phyloP scores from a whole-genome alignment of 1,140 invertebrate genomes.

The Drosophila nigromelanica region DNA sequence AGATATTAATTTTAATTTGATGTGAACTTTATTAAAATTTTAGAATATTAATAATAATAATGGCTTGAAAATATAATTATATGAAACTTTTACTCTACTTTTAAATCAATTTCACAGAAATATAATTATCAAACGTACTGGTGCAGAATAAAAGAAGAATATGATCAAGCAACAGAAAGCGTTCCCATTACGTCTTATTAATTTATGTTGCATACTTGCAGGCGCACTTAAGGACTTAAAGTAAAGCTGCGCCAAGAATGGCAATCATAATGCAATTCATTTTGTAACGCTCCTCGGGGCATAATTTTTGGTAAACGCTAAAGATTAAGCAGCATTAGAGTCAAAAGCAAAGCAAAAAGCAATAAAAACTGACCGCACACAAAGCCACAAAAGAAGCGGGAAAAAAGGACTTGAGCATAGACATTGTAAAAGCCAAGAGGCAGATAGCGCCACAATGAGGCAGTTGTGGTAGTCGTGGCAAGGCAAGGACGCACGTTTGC shows the following conservation, averaged over 20 bases:
- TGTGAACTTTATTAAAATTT: constrained; percentile 1
- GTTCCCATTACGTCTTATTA: background rate
- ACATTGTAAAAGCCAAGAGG: constrained; percentile 49
- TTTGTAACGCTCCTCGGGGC: constrained; percentile 70
- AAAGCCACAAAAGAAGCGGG: constrained; percentile 67
- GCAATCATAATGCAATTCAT: constrained; percentile 80
- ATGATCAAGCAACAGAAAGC: background rate
- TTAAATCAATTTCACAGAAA: too few species aligned
- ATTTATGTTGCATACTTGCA: constrained; percentile 46
- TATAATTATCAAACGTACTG: too few species aligned
- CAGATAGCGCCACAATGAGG: background rate
- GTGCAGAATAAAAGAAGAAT: too few species aligned
- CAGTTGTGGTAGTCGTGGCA: background rate
- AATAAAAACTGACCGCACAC: constrained; percentile 70
- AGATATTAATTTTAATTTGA: constrained; percentile 3
- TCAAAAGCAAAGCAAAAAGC: constrained; percentile 65
- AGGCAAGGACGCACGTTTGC: constrained; percentile 34
- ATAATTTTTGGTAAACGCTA: constrained; percentile 76
- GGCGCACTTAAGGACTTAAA: constrained; percentile 26
- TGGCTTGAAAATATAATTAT: too few species aligned
- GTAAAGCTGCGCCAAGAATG: constrained; percentile 4
- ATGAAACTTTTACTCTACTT: too few species aligned
- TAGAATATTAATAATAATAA: background rate
- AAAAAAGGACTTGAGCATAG: constrained; percentile 44
- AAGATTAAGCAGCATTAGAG: constrained; percentile 77